Evolutionary conservation across 2,113 vertebrate genomes (phyloP), one percentile per base, ranked within the genome.

Genomic region (Pristiophorus japonicus): DNA sequence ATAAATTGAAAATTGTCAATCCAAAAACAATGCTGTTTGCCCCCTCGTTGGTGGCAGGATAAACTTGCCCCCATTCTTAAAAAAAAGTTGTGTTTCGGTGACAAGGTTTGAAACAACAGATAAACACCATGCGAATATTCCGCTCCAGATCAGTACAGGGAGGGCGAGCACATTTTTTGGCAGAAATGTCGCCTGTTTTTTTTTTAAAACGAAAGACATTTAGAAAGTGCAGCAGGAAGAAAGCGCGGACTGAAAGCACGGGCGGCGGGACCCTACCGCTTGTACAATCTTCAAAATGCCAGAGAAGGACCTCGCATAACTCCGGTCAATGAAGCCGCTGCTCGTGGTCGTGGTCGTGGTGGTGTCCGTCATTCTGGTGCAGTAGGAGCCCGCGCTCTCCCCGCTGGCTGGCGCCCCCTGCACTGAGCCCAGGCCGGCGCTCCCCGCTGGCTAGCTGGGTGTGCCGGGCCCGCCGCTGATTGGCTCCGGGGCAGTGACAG

Each of bases 271-370:
- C 45, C 97, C 97, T 96, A 98, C 98, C 97, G 97, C 96, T 96
- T 98, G 98, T 45, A 97, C 97, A 20, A 97, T 94, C 96, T 98
- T 97, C 11, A 98, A 97, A 88, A 97, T 95, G 5, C 97, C 98
- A 3, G 96, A 96, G 93, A 96, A 96, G 96, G 97, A 97, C 3
- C 96, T 97, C 73, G 95, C 96, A 96, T 98, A 98, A 59, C 96
- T 97, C 91, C 95, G 0, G 96, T 97, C 97, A 51, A 97, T 85
- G 91, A 96, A 51, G 0, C 97, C 55, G 96, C 97, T 95, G 91
- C 95, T 7, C 66, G 96, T 96, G 95, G 96, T 95, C 95, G 97
- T 95, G 12, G 97, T 95, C 94, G 97, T 51, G 51, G 96, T 95
- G 62, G 96, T 95, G 10, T 97, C 97, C 88, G 97, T 96, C 95